phyloP scores from a whole-genome alignment of 53 echinoderm and acorn worm genomes.

The Glandiceps talaboti region DNA sequence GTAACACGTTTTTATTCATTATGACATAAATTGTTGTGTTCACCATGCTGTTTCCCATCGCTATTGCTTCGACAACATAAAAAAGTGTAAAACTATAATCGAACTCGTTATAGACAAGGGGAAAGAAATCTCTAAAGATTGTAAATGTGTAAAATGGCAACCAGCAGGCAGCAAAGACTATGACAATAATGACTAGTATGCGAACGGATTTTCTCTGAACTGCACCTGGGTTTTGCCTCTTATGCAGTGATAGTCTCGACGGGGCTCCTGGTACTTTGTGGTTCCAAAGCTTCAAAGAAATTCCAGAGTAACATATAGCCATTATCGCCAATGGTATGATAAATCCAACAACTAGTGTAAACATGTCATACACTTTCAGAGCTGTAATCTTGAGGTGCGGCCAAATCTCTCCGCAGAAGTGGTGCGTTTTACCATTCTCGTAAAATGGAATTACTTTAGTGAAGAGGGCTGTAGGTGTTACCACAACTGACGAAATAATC shows the following conservation, averaged over 20 bases:
- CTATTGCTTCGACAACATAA: background rate
- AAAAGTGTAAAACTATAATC: slow-evolving; percentile 7
- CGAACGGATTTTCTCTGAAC: background rate
- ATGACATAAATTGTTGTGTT: background rate
- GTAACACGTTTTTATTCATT: background rate
- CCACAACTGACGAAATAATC: background rate
- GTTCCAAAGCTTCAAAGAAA: background rate
- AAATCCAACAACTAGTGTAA: background rate
- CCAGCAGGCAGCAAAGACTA: background rate
- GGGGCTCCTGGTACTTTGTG: too few relatives aligned
- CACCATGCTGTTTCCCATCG: background rate
- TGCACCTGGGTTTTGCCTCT: too few relatives aligned
- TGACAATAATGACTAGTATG: background rate
- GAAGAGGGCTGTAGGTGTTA: background rate
- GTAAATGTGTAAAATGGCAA: background rate
- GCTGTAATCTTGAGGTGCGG: background rate
- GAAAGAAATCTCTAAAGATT: background rate
- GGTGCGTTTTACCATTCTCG: background rate
- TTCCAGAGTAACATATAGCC: background rate
- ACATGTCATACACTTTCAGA: background rate
- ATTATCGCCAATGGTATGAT: background rate
- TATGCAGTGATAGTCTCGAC: too few relatives aligned
- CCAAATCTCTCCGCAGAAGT: background rate
- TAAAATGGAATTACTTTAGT: background rate
- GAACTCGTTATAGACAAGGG: background rate